A percentile compares a stretch with the other conserved stretches of the same genome.
phyloP scores from a whole-genome alignment of 1,140 invertebrate genomes.

The Monomorium pharaonis region DNA sequence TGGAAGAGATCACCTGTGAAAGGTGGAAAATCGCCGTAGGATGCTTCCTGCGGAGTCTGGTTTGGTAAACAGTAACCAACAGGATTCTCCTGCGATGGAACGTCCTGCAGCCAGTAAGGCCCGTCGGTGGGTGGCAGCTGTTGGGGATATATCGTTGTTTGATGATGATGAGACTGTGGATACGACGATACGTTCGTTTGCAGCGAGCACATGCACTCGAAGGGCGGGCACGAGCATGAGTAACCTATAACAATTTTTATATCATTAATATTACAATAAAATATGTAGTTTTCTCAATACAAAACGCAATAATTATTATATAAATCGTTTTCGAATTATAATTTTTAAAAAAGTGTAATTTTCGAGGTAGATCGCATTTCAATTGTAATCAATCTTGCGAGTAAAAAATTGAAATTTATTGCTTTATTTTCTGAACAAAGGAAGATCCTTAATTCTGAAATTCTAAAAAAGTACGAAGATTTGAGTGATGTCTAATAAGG shows the following conservation, averaged over 20 bases:
- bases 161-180: constrained; percentile 78
- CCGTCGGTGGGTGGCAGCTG: constrained; percentile 72
- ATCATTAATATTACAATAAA: background rate
- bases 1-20: constrained; percentile 90
- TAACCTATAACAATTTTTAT: constrained; percentile 83
- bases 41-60: constrained; percentile 79
- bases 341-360: background rate
- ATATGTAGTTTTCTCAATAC: background rate
- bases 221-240: constrained; percentile 88
- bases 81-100: constrained; percentile 72
- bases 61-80: constrained; percentile 75
- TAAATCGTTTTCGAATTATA: background rate
- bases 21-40: constrained; percentile 84
- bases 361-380: background rate
- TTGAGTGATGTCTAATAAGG: too few species aligned
- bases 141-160: constrained; percentile 71
- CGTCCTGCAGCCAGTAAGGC: constrained; percentile 81
- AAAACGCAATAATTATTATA: background rate
- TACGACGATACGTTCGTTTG: constrained; percentile 76
- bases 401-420: background rate
- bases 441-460: too few species aligned
- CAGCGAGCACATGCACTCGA: constrained; percentile 87
- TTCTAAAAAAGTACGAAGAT: too few species aligned
- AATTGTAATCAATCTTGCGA: background rate
- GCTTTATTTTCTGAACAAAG: too few species aligned